Conservation (phyloP, 2,797 vertebrate genomes). For the Sparus aurata region DNA sequence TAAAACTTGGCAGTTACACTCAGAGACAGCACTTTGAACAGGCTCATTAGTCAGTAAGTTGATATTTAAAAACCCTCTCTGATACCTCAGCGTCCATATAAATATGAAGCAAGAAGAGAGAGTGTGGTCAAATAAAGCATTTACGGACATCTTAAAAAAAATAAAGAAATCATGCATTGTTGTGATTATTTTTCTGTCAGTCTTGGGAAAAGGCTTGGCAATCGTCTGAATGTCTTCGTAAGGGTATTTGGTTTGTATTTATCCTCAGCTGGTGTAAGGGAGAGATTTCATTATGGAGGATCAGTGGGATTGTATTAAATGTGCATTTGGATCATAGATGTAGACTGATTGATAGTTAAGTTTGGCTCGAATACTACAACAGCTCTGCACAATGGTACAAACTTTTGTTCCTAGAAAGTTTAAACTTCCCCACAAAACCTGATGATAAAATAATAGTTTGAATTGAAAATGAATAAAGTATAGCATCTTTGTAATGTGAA, state of each 20-base stretch:
- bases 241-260: conserved; percentile 66
- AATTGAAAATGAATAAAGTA: background rate
- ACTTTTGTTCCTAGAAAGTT: conserved; percentile 9
- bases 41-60: conserved; percentile 5
- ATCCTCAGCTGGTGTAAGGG: conserved; percentile 64
- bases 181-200: conserved; percentile 53
- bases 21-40: conserved; percentile 18
- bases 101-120: background rate
- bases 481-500: background rate
- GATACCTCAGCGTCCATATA: background rate
- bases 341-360: conserved; percentile 39
- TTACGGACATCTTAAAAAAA: conserved; percentile 19
- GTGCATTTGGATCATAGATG: conserved; percentile 65
- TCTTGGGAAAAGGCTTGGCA: conserved; percentile 43
- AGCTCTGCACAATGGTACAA: conserved; percentile 4
- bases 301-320: conserved; percentile 69
- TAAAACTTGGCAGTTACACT: conserved; percentile 14
- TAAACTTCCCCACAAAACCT: background rate
- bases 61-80: conserved; percentile 7
- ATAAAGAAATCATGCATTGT: conserved; percentile 1
- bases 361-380: conserved; percentile 39
- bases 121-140: conserved; percentile 1
- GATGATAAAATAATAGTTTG: background rate
- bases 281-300: conserved; percentile 69
- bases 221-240: conserved; percentile 15